These are phyloP conservation scores for Hirtodrosophila confusa DNA, from an alignment of 2,888 invertebrate species.

Conservation along the genomic window DNA sequence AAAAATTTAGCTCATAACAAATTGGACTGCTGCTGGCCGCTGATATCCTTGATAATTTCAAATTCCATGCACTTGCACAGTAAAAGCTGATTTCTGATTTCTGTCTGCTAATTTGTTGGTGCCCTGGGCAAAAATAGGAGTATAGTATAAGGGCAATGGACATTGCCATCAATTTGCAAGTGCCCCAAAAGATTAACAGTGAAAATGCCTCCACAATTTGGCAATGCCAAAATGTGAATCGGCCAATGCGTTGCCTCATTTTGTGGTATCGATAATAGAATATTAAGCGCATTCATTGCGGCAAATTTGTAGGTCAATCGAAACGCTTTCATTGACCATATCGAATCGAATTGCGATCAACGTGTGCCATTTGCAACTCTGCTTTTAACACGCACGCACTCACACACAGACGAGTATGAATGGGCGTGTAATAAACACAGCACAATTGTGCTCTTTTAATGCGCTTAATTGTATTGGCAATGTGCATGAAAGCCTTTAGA, in stretches of 20 bases:
- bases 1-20: conserved; percentile 48
- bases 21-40: background rate
- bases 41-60: conserved; percentile 1
- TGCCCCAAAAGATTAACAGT: conserved; percentile 66
- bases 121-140: conserved; percentile 1
- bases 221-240: conserved; percentile 7
- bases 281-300: conserved; percentile 54
- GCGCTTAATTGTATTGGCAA: conserved; percentile 71
- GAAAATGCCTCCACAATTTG: conserved; percentile 45
- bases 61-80: background rate
- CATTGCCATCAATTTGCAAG: conserved; percentile 66
- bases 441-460: conserved; percentile 36
- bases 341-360: conserved; percentile 42
- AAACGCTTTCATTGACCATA: conserved; percentile 35
- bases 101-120: conserved; percentile 10
- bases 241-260: conserved; percentile 31
- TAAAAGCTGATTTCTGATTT: conserved; percentile 9
- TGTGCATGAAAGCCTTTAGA: conserved; percentile 62
- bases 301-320: conserved; percentile 40
- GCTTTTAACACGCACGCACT: conserved; percentile 1
- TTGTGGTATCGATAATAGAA: conserved; percentile 64
- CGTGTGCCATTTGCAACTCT: conserved; percentile 56
- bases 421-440: conserved; percentile 9
- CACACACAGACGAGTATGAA: conserved; percentile 1
- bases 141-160: conserved; percentile 44